Base-by-base conservation (phyloP, 2,797 vertebrate species). In the Cuculus canorus region DNA sequence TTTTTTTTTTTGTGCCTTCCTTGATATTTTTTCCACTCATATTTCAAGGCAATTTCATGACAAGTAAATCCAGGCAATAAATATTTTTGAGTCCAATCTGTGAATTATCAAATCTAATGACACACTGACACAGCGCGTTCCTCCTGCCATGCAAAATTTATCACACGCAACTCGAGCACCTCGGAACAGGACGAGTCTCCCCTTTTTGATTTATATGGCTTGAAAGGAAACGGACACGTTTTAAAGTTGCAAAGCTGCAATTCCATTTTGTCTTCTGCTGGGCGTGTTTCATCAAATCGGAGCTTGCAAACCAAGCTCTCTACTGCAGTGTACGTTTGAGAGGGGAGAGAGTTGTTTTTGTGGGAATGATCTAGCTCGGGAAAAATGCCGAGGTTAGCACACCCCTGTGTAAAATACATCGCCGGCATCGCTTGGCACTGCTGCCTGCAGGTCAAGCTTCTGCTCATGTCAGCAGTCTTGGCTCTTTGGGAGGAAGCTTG, bases 41-140 rank as follows among this genome's bases (percentile, higher is more conserved):
- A 95, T 94, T 96, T 97, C 93, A 91, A 80, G 61, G 88, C 85
- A 83, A 90, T 93, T 96, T 95, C 84, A 83, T 19, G 87, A 96
- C 92, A 95, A 95, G 93, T 82, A 97, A 97, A 97, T 94, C 96
- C 79, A 73, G 82, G 92, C 72, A 95, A 96, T 96, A 97, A 96
- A 96, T 96, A 91, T 87, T 94, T 90, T 53, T 86, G 88, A 61
- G 92, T 87, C 94, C 54, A 86, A 96, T 88, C 96, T 96, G 95
- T 41, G 60, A 97, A 92, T 93, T 92, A 92, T 95, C 95, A 96
- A 85, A 80, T 22, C 69, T 71, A 94, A 85, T 22, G 73, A 83
- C 86, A 93, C 88, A 86, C 82, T 81, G 91, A 94, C 94, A 92
- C 84, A 63, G 75, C 14, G 12, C 11, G 50, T 93, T 95, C 92